Conservation (phyloP, 2,113 vertebrate genomes). For the Gymnobelideus leadbeateri region DNA sequence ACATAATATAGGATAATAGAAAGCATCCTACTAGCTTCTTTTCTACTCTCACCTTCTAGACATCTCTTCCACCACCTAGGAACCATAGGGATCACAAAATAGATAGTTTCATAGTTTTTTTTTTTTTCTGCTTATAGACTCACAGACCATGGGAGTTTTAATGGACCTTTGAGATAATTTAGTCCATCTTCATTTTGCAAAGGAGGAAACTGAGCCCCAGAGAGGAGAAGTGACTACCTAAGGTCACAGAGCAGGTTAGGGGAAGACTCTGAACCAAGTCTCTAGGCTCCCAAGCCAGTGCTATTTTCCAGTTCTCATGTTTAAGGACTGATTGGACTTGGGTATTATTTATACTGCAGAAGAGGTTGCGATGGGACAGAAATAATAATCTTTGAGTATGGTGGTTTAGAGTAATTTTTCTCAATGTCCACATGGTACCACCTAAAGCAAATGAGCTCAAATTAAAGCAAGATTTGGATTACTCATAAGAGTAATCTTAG, state of each 20-base stretch:
- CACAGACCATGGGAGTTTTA: neutral
- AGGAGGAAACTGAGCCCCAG: neutral
- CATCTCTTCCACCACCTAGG: neutral
- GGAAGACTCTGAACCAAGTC: neutral
- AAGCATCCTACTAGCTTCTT: neutral
- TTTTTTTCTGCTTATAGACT: neutral
- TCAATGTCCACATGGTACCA: neutral
- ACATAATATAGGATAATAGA: rapidly evolving
- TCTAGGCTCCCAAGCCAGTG: neutral
- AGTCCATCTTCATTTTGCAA: neutral
- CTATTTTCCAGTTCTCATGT: neutral
- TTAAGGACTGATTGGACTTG: neutral
- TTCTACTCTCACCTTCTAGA: neutral
- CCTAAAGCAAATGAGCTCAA: neutral
- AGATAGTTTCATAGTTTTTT: neutral
- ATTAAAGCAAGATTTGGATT: neutral
- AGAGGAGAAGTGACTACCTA: neutral
- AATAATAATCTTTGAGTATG: neutral
- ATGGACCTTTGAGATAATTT: neutral
- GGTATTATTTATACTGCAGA: neutral
- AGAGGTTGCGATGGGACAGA: neutral
- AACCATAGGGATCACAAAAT: neutral
- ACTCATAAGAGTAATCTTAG: neutral
- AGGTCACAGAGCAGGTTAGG: neutral
- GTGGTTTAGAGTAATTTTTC: neutral